phyloP scores from a whole-genome alignment of 2,888 invertebrate species.

The Cosmopolites sordidus region DNA sequence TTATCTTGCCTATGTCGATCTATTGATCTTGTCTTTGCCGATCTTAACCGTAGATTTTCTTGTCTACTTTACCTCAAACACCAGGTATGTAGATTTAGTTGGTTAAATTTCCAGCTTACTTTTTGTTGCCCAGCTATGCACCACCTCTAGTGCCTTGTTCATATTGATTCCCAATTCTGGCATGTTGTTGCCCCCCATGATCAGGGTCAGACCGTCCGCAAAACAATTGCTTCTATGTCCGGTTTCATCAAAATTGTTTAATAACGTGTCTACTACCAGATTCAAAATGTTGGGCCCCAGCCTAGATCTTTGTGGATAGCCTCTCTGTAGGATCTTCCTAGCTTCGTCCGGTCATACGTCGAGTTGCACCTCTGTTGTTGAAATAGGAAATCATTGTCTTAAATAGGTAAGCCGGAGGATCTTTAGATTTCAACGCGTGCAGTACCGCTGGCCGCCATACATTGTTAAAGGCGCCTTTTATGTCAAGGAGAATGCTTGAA shows the following conservation, averaged over 20 bases:
- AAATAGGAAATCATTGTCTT: slow-evolving; percentile 8
- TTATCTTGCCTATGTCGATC: not conserved
- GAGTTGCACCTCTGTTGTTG: too few relatives aligned
- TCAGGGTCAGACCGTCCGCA: not conserved
- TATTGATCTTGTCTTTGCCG: not conserved
- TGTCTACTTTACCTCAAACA: not conserved
- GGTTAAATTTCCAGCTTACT: not conserved
- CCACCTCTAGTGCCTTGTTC: not conserved
- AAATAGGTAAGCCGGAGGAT: not conserved
- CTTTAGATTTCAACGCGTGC: not conserved
- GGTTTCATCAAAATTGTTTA: not conserved
- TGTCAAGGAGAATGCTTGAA: slow-evolving; percentile 6
- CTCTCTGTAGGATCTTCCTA: not conserved
- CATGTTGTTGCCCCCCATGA: not conserved
- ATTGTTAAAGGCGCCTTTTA: slow-evolving; percentile 15
- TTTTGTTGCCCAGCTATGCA: not conserved
- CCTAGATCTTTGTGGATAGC: slow-evolving; percentile 4
- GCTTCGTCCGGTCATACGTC: too few relatives aligned
- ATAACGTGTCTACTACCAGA: not conserved
- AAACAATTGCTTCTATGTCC: not conserved
- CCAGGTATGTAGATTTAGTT: not conserved
- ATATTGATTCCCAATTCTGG: not conserved
- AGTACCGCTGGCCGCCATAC: slow-evolving; percentile 14
- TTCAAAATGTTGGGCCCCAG: not conserved
- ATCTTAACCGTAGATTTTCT: not conserved